phyloP scores from a whole-genome alignment of 2,888 invertebrate species.

The Thymelicus sylvestris region DNA sequence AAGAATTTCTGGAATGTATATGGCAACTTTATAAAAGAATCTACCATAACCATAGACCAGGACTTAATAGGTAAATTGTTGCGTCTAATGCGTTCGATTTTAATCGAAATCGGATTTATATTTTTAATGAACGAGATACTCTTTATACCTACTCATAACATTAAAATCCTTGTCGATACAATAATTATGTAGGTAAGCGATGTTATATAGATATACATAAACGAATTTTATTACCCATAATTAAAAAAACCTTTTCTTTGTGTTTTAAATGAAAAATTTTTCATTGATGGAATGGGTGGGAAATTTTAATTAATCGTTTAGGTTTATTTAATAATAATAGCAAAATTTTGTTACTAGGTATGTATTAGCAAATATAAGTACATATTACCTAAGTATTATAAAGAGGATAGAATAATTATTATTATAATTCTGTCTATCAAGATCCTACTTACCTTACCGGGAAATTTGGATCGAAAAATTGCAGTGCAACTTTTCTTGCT shows the following conservation, averaged over 20 bases:
- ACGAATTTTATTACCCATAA: constrained; percentile 37
- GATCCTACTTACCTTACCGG: not conserved
- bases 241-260: not conserved
- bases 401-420: not conserved
- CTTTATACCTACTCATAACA: constrained; percentile 54
- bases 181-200: constrained; percentile 51
- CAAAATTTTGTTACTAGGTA: not conserved
- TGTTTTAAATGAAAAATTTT: not conserved
- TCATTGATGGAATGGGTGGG: not conserved
- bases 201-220: constrained; percentile 13
- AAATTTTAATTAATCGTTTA: not conserved
- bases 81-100: constrained; percentile 5
- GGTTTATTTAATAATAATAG: not conserved
- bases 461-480: not conserved
- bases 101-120: not conserved
- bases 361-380: not conserved
- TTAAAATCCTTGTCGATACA: constrained; percentile 54
- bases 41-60: constrained; percentile 22
- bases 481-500: not conserved
- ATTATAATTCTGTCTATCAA: not conserved
- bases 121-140: constrained; percentile 61
- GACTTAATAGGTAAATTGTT: constrained; percentile 2
- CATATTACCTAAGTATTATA: too few species aligned
- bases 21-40: constrained; percentile 26
- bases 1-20: constrained; percentile 48